Evolutionary conservation across 2,113 vertebrate genomes (phyloP).

Genomic region (Chaetodon trifascialis): DNA sequence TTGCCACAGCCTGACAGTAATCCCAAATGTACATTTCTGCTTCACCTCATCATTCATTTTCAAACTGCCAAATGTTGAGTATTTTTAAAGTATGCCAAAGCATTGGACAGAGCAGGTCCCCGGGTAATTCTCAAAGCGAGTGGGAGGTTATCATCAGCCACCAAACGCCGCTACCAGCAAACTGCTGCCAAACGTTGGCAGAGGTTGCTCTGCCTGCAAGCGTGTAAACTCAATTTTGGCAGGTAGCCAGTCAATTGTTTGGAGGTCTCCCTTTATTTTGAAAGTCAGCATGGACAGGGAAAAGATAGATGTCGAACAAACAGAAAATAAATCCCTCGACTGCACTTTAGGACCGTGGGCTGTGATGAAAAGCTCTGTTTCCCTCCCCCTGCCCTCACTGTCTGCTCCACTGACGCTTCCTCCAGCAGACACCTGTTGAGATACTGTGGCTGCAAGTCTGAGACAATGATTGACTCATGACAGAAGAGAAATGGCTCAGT

Average conservation of each 20-base stretch:
- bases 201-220: conserved; percentile 33
- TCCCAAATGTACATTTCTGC: conserved; percentile 53
- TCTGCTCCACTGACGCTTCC: conserved; percentile 21
- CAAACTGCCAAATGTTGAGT: conserved; percentile 41
- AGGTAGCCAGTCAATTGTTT: conserved; percentile 53
- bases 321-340: conserved; percentile 4
- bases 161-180: conserved; percentile 41
- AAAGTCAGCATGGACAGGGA: conserved; percentile 23
- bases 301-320: conserved; percentile 34
- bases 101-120: conserved; percentile 30
- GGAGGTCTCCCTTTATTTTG: conserved; percentile 33
- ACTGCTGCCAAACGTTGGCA: conserved; percentile 45
- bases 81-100: conserved; percentile 49
- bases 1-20: conserved; percentile 46
- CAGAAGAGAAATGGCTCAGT: conserved; percentile 1
- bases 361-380: conserved; percentile 20
- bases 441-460: conserved; percentile 11
- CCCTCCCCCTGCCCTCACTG: not conserved
- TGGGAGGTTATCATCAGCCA: conserved; percentile 62
- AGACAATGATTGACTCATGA: conserved; percentile 31
- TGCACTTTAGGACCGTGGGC: conserved; percentile 14
- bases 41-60: conserved; percentile 43
- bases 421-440: conserved; percentile 31
- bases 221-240: conserved; percentile 34
- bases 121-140: conserved; percentile 49